Evolutionary conservation across 2,888 invertebrate species (phyloP), one percentile per base, ranked within the genome.

Genomic region (Drosophila leonis): DNA sequence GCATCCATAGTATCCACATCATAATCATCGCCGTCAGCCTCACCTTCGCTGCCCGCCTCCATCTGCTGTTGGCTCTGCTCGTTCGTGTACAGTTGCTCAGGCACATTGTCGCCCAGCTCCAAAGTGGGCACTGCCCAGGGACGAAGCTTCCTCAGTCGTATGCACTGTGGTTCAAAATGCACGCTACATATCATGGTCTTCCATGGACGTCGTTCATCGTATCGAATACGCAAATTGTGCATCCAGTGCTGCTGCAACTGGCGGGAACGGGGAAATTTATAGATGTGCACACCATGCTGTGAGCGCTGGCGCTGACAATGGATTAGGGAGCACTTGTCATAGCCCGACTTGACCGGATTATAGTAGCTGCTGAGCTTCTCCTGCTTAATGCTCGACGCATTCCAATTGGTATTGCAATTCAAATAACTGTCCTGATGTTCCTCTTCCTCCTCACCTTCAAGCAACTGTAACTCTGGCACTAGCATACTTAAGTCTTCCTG

Each of bases 51-150:
- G 35, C 78, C 69, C 27, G 37, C 9, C 4, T 67, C 69, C 18
- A 65, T 51, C 27, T 64, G 63, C 37, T 29, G 56, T 27, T 72
- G 78, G 39, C 85, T 75, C 49, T 88, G 72, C 20, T 83, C 75
- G 63, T 87, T 87, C 3, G 81, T 73, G 18, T 69, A 86, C 18
- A 90, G 64, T 4, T 68, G 55, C 7, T 55, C 56, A 1, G 90
- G 88, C n/a, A 86, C 88, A 65, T 87, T 87, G 9, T 69, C 55
- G 3, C 91, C 91, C 31, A 92, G 70, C 24, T 90, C 80, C 8
- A 91, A 65, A 0, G 91, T 91, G 6, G 91, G 91, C 56, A 91
- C 81, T 3, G 92, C 89, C 92, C 91, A 92, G 24, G 84, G 82
- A 4, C 86, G 82, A 15, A 91, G 75, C 54, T 88, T 87, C 13